Percentiles rank a stretch among this genome's conserved stretches.
phyloP scores from a whole-genome alignment of 2,113 vertebrate genomes.

The Bombycilla garrulus region DNA sequence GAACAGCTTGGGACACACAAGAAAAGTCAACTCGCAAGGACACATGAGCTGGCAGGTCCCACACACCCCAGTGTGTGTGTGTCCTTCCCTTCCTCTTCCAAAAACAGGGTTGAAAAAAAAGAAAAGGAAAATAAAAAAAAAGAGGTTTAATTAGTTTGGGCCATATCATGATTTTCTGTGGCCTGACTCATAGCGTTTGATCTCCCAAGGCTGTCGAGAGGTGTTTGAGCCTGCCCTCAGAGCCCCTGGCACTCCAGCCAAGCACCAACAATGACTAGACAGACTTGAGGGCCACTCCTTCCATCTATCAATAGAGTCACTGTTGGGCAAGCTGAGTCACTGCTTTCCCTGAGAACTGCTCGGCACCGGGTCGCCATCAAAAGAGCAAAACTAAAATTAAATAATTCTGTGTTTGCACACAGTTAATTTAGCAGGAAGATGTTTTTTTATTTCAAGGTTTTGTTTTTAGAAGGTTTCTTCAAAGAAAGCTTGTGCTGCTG shows the following conservation, averaged over 20 bases:
- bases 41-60: not conserved
- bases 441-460: slow-evolving; percentile 14
- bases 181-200: slow-evolving; percentile 49
- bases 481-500: not conserved
- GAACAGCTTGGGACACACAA: not conserved
- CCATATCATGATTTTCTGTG: slow-evolving; percentile 24
- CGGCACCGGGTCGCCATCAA: not conserved
- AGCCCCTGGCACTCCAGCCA: slow-evolving; percentile 25
- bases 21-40: not conserved
- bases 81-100: not conserved
- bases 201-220: slow-evolving; percentile 17
- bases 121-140: too few relatives aligned
- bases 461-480: slow-evolving; percentile 5
- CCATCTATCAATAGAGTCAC: slow-evolving; percentile 58
- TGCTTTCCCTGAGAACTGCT: not conserved
- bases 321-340: slow-evolving; percentile 57
- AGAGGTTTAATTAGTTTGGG: not conserved
- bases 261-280: slow-evolving; percentile 62
- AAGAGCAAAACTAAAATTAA: slow-evolving; percentile 10
- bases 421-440: not conserved
- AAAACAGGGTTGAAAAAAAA: not conserved
- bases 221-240: slow-evolving; percentile 41
- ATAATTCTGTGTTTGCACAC: not conserved
- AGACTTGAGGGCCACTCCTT: slow-evolving; percentile 43
- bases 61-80: accelerated